Percentiles rank a stretch among this genome's conserved stretches.
phyloP scores from a whole-genome alignment of 2,797 vertebrate species.

The Periophthalmus magnuspinnatus region DNA sequence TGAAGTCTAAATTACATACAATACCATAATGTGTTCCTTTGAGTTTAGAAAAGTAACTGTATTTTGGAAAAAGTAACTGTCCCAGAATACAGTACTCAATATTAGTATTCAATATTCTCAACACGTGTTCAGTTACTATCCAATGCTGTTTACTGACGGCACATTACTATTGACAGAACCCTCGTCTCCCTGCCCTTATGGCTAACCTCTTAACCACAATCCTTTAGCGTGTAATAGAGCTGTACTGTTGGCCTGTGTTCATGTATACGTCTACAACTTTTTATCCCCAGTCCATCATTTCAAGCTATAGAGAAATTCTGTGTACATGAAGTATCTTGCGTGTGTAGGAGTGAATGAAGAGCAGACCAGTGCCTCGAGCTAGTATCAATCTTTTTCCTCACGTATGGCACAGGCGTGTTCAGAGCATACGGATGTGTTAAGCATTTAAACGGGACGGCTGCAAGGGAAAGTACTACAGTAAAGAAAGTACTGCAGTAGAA shows the following conservation, averaged over 20 bases:
- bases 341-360: conserved; percentile 44
- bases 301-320: conserved; percentile 23
- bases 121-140: too few species aligned
- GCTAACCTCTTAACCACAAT: conserved; percentile 20
- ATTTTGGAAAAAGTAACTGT: too few species aligned
- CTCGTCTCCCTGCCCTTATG: background rate
- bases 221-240: conserved; percentile 21
- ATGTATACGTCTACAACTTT: conserved; percentile 21
- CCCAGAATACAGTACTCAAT: too few species aligned
- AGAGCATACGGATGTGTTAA: conserved; percentile 51
- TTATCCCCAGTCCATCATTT: conserved; percentile 36
- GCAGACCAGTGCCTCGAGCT: conserved; percentile 48
- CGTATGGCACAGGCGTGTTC: conserved; percentile 42
- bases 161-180: conserved; percentile 9
- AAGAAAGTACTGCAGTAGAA: background rate
- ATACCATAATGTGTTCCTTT: too few species aligned
- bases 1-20: too few species aligned
- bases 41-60: too few species aligned
- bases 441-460: conserved; percentile 48
- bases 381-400: conserved; percentile 38
- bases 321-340: conserved; percentile 19
- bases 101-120: too few species aligned
- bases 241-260: conserved; percentile 27
- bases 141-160: background rate
- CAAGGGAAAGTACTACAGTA: background rate